Percentiles rank a stretch among this genome's conserved stretches.
Conservation (phyloP, 2,797 vertebrate species). For the Typhlichthys eigenmanni region DNA sequence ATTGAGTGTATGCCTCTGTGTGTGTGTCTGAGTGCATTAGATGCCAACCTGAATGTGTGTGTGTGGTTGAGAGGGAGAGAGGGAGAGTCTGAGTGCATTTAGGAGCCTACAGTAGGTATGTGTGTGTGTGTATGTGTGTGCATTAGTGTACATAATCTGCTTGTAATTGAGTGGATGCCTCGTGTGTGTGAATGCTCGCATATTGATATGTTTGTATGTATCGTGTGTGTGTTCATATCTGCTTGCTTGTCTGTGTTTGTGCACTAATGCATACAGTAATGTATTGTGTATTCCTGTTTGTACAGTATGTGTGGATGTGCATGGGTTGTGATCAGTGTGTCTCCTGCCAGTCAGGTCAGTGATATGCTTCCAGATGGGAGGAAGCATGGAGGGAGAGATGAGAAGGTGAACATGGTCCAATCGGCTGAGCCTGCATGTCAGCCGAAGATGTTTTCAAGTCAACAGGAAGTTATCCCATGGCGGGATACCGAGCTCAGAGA, state of each 20-base stretch:
- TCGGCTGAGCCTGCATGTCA: conserved; percentile 10
- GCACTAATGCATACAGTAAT: background rate
- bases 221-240: conserved; percentile 1
- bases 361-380: conserved; percentile 23
- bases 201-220: conserved; percentile 7
- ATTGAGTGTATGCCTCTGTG: conserved; percentile 9
- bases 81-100: background rate
- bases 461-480: conserved; percentile 2
- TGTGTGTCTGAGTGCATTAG: conserved; percentile 12
- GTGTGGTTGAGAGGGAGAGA: conserved; percentile 1
- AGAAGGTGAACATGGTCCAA: conserved; percentile 7
- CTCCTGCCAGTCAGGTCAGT: conserved; percentile 12
- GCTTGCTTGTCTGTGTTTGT: conserved; percentile 3
- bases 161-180: conserved; percentile 6
- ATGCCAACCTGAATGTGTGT: background rate
- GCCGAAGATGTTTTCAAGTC: conserved; percentile 11
- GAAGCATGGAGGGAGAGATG: conserved; percentile 1
- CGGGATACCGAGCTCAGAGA: conserved; percentile 5
- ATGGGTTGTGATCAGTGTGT: background rate
- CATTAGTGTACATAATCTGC: background rate
- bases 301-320: background rate
- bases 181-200: background rate
- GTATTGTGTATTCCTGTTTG: conserved; percentile 1
- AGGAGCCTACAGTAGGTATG: background rate
- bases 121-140: background rate